Percentiles rank a stretch among this genome's conserved stretches.
Conservation (phyloP, 1,140 invertebrate species). For the Babylonia areolata region DNA sequence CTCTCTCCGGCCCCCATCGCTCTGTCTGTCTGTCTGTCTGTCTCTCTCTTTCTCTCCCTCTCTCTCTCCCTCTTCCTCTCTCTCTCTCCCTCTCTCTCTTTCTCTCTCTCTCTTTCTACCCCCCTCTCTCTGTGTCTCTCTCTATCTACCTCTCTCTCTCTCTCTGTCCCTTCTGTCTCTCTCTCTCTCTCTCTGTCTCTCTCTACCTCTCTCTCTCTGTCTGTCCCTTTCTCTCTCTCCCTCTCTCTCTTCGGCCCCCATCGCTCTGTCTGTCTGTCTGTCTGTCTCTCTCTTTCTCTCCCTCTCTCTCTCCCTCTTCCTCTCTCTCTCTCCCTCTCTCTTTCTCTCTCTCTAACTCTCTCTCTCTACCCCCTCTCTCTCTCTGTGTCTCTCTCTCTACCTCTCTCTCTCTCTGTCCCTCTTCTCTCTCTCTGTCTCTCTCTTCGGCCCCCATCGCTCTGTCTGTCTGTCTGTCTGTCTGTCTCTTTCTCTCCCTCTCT, state of each 20-base stretch:
- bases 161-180: not conserved
- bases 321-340: conserved; percentile 6
- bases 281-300: not conserved
- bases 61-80: no score
- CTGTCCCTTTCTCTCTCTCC: not conserved
- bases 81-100: no score
- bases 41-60: no score
- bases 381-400: not conserved
- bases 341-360: not conserved
- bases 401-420: not conserved
- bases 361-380: not conserved
- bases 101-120: no score
- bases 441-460: not conserved
- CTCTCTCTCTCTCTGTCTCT: not conserved
- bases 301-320: not conserved
- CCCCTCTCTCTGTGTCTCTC: not conserved
- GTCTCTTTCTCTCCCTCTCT: not conserved
- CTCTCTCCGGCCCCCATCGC: no score
- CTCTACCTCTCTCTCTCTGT: not conserved
- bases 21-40: no score
- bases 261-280: not conserved
- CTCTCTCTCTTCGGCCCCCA: not conserved
- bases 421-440: not conserved
- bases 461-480: not conserved
- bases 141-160: not conserved